Evolutionary conservation across 1,140 invertebrate species (phyloP), one percentile per base, ranked within the genome.

Genomic region (Geopemphigus sp.): DNA sequence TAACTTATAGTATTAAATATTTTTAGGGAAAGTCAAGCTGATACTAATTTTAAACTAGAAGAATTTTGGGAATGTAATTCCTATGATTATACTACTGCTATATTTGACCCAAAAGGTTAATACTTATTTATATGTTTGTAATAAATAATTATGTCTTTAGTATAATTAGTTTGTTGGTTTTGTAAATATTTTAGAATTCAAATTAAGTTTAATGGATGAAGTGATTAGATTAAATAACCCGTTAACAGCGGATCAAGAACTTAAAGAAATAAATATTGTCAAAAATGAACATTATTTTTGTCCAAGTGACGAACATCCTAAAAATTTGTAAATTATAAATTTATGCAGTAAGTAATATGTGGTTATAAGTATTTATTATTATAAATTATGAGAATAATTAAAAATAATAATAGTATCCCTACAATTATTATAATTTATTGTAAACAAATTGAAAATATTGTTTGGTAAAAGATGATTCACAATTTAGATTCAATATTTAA

Each of bases 281-380:
- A 14, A 14, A 19, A 63, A 47, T 47, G 57, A 50, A 50, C 74
- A 78, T 78, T 78, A 78, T 78, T 78, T 78, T 78, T 61, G 74
- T n/a, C 74, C 74, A n/a, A 47, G 17, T 29, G 74, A 78, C 50
- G 74, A 78, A 45, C 24, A 45, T 26, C 24, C 32, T 14, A 76
- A 73, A 32, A 39, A 6, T 5, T 61, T 8, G 26, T 29, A 6
- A 29, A 61, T 19, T 29, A 19, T 15, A 19, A 32, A n/a, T 11
- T 32, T 32, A 32, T 63, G 14, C 14, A 50, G 1, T 29, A 29
- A 61, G 17, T 61, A 39, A 39, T 39, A 39, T 61, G 15, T 61
- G n/a, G n/a, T n/a, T n/a, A n/a, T n/a, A 61, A 61, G 59, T 17
- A 17, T 61, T 61, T 61, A 1, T 61, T 14, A 50, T 12, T 50